phyloP scores from a whole-genome alignment of 2,888 invertebrate genomes.

The Rhingia campestris region DNA sequence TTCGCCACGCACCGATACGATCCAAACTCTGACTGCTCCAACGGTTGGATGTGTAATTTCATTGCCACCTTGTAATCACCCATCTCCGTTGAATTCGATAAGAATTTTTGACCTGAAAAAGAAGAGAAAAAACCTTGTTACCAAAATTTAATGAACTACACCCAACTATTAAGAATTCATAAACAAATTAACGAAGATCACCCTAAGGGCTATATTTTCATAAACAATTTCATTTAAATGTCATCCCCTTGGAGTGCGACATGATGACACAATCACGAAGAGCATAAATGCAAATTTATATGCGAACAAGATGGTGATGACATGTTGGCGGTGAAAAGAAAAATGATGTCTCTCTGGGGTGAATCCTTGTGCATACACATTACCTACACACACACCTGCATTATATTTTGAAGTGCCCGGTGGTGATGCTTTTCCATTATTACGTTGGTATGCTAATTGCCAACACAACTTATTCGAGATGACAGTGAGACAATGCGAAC shows the following conservation, averaged over 20 bases:
- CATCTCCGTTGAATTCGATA: slow-evolving; percentile 87
- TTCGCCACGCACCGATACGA: slow-evolving; percentile 92
- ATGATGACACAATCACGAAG: slow-evolving; percentile 47
- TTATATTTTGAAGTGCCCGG: not conserved
- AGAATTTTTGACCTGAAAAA: slow-evolving; percentile 86
- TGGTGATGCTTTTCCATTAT: slow-evolving; percentile 31
- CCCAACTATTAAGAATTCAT: not conserved
- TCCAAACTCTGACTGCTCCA: slow-evolving; percentile 88
- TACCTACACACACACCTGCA: not conserved
- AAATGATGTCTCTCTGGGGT: slow-evolving; percentile 8
- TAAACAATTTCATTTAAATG: slow-evolving; percentile 69
- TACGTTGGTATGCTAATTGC: slow-evolving; percentile 62
- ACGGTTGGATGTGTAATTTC: slow-evolving; percentile 88
- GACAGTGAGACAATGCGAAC: slow-evolving; percentile 68
- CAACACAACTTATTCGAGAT: slow-evolving; percentile 64
- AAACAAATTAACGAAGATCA: slow-evolving; percentile 10
- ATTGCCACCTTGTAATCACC: slow-evolving; percentile 91
- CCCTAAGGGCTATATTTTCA: slow-evolving; percentile 36
- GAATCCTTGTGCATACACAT: slow-evolving; percentile 17
- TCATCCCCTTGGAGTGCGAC: slow-evolving; percentile 57
- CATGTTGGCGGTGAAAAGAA: too few species aligned
- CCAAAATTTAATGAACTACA: slow-evolving; percentile 7
- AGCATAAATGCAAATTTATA: slow-evolving; percentile 42
- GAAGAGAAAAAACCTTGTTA: too few species aligned
- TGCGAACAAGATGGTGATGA: not conserved